phyloP scores from a whole-genome alignment of 1,140 invertebrate species.

The Rhopalosiphum maidis region DNA sequence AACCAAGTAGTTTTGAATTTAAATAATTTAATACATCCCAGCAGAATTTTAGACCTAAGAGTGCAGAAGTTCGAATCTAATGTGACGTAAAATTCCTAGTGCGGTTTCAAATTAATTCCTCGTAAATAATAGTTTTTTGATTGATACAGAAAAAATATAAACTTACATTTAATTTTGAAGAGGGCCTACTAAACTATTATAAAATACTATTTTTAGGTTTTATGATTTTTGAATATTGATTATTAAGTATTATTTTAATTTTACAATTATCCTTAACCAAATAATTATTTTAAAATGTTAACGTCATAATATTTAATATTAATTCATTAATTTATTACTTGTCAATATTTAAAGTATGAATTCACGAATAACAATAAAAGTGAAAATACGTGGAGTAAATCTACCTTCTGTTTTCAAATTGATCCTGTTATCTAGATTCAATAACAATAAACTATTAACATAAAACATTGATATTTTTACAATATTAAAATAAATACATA shows the following conservation, averaged over 20 bases:
- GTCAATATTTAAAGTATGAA: background rate
- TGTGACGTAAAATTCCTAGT: background rate
- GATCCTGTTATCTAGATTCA: background rate
- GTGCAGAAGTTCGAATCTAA: background rate
- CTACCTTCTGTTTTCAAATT: background rate
- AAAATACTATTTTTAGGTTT: background rate
- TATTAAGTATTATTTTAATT: background rate
- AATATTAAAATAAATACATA: no score
- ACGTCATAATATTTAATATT: background rate
- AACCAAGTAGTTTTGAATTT: background rate
- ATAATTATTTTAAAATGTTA: background rate
- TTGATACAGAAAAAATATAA: background rate
- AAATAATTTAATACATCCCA: background rate
- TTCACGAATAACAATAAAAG: background rate
- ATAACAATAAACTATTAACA: background rate
- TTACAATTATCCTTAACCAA: background rate
- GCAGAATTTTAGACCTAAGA: background rate
- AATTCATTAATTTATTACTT: background rate
- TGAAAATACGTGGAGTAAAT: background rate
- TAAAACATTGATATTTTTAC: no score
- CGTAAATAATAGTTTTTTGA: background rate
- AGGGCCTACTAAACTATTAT: background rate
- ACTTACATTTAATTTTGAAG: background rate
- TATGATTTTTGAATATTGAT: background rate
- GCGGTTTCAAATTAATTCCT: background rate